Evolutionary conservation across 2,797 vertebrate genomes (phyloP), one percentile per base, ranked within the genome.

Genomic region (Scarus forsteni): DNA sequence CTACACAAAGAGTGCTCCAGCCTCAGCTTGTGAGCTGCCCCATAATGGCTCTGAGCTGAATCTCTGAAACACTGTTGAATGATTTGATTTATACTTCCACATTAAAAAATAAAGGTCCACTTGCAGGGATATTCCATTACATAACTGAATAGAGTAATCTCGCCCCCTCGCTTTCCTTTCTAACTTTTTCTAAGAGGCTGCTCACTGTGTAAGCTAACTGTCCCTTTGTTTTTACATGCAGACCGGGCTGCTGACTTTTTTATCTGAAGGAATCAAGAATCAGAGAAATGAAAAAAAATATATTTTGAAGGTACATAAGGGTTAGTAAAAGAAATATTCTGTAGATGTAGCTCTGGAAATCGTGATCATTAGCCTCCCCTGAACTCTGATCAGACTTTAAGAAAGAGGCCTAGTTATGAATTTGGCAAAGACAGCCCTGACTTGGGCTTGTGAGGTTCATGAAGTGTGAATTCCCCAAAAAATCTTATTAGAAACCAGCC

Each of bases 51-150:
- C 18, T 66, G 51, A 64, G 27, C 34, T 9, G n/a, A 65, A 27
- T 66, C 56, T 48, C 61, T 15, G 19, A 48, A 56, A 49, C 51
- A n/a, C 42, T 40, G 0, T 57, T 42, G 27, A 10, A 63, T 66
- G 42, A 66, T 77, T 74, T 72, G 61, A 75, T 84, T 75, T 70
- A 70, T 70, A 52, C 16, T 9, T 61, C 35, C 10, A 49, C 67
- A 77, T 74, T 66, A 86, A 77, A 70, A 71, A 59, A 74, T 77
- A 69, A 77, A 66, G 34, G 9, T 63, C 49, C 53, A 59, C 75
- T 81, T 79, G 36, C 64, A 16, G 57, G 42, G 71, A 61, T 70
- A 52, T 79, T 77, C 66, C 60, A 39, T 81, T 70, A 69, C 60
- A 60, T 71, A 80, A 74, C 42, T 50, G 40, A 53, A 69, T 55